Evolutionary conservation across 2,113 vertebrate genomes (phyloP).

Genomic region (Excalfactoria chinensis): DNA sequence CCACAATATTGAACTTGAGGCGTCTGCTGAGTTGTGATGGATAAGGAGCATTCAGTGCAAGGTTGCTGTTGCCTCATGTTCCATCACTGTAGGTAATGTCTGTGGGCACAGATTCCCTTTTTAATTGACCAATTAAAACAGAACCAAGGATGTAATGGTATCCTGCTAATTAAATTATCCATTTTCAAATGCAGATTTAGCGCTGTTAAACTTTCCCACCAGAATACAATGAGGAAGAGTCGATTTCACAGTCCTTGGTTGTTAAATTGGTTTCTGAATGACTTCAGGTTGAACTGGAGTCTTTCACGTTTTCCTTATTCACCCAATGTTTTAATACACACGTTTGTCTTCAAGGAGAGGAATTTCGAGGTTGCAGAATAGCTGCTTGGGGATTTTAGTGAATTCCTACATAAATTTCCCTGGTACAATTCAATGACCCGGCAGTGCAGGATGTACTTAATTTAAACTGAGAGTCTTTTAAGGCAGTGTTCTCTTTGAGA

Average conservation of each 20-base stretch:
- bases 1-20: neutral
- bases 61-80: neutral
- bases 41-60: neutral
- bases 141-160: neutral
- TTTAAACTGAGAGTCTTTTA: neutral
- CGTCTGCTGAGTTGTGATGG: neutral
- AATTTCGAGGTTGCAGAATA: neutral
- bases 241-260: conserved; percentile 44
- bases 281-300: conserved; percentile 58
- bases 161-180: conserved; percentile 47
- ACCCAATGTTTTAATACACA: neutral
- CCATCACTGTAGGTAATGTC: neutral
- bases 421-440: neutral
- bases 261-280: conserved; percentile 57
- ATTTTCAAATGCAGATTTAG: conserved; percentile 41
- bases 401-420: neutral
- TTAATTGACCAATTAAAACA: conserved; percentile 37
- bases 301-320: conserved; percentile 46
- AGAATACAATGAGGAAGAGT: conserved; percentile 37
- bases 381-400: neutral
- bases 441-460: neutral
- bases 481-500: neutral
- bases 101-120: neutral
- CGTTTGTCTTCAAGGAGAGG: neutral
- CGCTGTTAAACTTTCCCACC: conserved; percentile 59